Evolutionary conservation across 2,888 invertebrate genomes (phyloP).

Genomic region (Andrena flavipes): DNA sequence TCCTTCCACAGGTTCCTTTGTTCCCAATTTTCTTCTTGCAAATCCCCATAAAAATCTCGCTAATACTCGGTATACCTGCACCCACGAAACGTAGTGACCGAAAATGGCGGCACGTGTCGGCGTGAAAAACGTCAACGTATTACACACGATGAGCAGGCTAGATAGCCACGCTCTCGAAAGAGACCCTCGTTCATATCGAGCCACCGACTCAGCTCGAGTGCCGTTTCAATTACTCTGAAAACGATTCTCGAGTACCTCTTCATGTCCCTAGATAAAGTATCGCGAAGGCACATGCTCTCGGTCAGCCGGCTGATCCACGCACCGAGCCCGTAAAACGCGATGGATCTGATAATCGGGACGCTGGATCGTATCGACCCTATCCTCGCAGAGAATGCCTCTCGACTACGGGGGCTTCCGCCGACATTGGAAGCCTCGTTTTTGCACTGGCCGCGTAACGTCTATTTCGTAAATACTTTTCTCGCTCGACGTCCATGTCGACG

Average conservation of each 20-base stretch:
- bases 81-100: neutral
- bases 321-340: constrained; percentile 62
- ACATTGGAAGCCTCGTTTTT: constrained; percentile 37
- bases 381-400: constrained; percentile 27
- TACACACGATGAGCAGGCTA: constrained; percentile 46
- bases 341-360: constrained; percentile 60
- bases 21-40: too few species aligned
- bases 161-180: constrained; percentile 44
- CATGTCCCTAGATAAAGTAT: constrained; percentile 78
- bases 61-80: too few species aligned
- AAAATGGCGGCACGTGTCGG: constrained; percentile 49
- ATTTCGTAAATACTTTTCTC: constrained; percentile 26
- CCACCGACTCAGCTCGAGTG: constrained; percentile 63
- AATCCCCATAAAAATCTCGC: too few species aligned
- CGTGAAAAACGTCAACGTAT: constrained; percentile 53
- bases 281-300: constrained; percentile 68
- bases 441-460: constrained; percentile 3
- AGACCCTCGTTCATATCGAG: constrained; percentile 60
- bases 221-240: constrained; percentile 79
- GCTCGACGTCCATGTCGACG: too few species aligned
- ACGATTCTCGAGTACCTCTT: constrained; percentile 79
- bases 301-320: constrained; percentile 39
- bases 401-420: constrained; percentile 39
- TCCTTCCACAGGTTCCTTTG: too few species aligned
- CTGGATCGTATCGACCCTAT: constrained; percentile 50